A percentile compares a stretch with the other conserved stretches of the same genome.
Evolutionary conservation across 2,888 invertebrate genomes (phyloP).

Genomic region (Ryuthela nishihirai): DNA sequence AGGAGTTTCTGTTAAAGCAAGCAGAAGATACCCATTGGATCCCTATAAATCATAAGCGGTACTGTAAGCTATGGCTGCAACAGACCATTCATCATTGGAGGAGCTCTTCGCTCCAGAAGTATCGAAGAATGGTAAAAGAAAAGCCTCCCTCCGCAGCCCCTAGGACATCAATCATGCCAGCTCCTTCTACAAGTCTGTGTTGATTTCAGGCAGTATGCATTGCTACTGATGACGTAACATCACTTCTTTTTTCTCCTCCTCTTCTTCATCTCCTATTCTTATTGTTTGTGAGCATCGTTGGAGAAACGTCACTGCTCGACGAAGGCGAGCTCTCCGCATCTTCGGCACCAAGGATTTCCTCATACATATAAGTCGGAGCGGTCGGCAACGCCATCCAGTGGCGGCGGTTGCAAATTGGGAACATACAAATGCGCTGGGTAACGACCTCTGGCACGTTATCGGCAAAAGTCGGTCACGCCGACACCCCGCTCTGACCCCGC

Average conservation of each 20-base stretch:
- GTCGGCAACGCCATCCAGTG: constrained; percentile 24
- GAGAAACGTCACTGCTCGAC: no score
- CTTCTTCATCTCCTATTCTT: no score
- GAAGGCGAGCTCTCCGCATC: no score
- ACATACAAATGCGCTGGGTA: constrained; percentile 15
- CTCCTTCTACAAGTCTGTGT: constrained; percentile 37
- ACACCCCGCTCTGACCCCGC: constrained; percentile 9
- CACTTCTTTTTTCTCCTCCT: no score
- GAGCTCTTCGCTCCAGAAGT: constrained; percentile 11
- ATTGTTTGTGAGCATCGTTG: no score
- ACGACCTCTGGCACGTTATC: constrained; percentile 25
- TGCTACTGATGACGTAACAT: constrained; percentile 6
- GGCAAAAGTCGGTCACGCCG: constrained; percentile 27
- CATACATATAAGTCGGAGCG: no score
- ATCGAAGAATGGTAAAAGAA: constrained; percentile 28
- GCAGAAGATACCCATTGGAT: no score
- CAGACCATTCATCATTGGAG: constrained; percentile 35
- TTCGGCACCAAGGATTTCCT: no score
- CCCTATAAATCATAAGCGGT: constrained; percentile 36
- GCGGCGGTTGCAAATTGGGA: neutral
- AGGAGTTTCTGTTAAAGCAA: constrained; percentile 33
- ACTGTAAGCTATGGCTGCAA: constrained; percentile 36
- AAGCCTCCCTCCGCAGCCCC: constrained; percentile 14
- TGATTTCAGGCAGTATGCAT: constrained; percentile 31
- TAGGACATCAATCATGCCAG: constrained; percentile 25